Evolutionary conservation across 2,888 invertebrate genomes (phyloP).

Genomic region (Chloroclysta siterata): DNA sequence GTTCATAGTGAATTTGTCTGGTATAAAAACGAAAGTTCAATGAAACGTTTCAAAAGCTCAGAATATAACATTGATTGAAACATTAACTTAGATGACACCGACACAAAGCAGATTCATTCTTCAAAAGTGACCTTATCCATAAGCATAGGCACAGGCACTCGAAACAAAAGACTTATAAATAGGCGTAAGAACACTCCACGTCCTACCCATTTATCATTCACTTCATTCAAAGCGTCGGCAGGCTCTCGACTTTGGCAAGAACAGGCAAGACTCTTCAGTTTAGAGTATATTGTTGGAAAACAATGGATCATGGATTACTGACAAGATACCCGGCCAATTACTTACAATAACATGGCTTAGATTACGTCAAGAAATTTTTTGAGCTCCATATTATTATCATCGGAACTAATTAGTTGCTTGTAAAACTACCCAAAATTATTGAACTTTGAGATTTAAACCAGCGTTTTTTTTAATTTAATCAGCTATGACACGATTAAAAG

Average conservation of each 20-base stretch:
- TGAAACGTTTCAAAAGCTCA: neutral
- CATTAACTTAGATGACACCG: conserved; percentile 6
- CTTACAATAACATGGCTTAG: conserved; percentile 10
- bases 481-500: too few species aligned
- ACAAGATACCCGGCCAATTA: conserved; percentile 28
- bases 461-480: too few species aligned
- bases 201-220: conserved; percentile 67
- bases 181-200: conserved; percentile 60
- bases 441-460: too few species aligned
- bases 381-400: neutral
- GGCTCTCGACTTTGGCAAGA: conserved; percentile 52
- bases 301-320: conserved; percentile 72
- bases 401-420: too few species aligned
- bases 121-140: conserved; percentile 46
- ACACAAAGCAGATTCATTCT: conserved; percentile 27
- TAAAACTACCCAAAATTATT: neutral
- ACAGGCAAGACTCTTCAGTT: conserved; percentile 62
- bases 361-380: conserved; percentile 1
- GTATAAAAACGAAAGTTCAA: neutral
- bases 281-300: conserved; percentile 77
- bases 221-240: conserved; percentile 48
- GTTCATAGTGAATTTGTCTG: too few species aligned
- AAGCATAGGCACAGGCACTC: conserved; percentile 53
- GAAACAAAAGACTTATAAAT: conserved; percentile 60
- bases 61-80: conserved; percentile 6